These are phyloP conservation scores for Hirtodrosophila histrioides DNA, from an alignment of 2,888 invertebrate genomes.

Conservation along the genomic window DNA sequence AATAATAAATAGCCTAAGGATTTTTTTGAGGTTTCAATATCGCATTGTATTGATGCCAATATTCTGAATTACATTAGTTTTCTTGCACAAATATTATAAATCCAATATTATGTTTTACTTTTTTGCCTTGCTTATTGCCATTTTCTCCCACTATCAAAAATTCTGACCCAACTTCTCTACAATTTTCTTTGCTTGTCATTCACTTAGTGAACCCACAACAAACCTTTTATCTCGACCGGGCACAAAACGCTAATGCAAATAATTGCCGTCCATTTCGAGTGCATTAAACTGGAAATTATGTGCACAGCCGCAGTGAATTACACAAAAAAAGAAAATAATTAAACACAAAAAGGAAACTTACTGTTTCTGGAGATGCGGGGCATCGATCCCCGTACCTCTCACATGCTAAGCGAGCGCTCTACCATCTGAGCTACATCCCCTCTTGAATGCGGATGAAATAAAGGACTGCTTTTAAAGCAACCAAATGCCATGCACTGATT, in stretches of 20 bases:
- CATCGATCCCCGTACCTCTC: constrained; percentile 85
- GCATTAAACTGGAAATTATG: constrained; percentile 50
- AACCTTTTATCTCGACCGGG: constrained; percentile 36
- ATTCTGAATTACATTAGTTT: too few species aligned
- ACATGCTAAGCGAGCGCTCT: constrained; percentile 85
- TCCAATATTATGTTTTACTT: background rate
- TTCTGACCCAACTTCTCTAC: background rate
- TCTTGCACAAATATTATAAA: too few species aligned
- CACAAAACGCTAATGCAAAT: constrained; percentile 63
- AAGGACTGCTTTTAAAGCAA: constrained; percentile 14
- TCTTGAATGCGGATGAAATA: accelerated
- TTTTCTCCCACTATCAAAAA: background rate
- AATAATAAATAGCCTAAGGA: too few species aligned
- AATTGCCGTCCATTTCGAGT: constrained; percentile 60
- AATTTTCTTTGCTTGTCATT: constrained; percentile 19
- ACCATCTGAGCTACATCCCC: constrained; percentile 85
- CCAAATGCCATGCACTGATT: constrained; percentile 11
- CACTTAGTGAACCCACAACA: background rate
- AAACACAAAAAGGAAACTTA: constrained; percentile 18
- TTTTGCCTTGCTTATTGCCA: too few species aligned
- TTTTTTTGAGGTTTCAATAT: too few species aligned
- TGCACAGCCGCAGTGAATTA: constrained; percentile 41
- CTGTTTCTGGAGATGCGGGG: constrained; percentile 83
- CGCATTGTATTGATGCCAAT: too few species aligned
- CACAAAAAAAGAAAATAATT: constrained; percentile 31